These are phyloP conservation scores for Oenanthe melanoleuca DNA, from an alignment of 2,113 vertebrate genomes.

Conservation along the genomic window DNA sequence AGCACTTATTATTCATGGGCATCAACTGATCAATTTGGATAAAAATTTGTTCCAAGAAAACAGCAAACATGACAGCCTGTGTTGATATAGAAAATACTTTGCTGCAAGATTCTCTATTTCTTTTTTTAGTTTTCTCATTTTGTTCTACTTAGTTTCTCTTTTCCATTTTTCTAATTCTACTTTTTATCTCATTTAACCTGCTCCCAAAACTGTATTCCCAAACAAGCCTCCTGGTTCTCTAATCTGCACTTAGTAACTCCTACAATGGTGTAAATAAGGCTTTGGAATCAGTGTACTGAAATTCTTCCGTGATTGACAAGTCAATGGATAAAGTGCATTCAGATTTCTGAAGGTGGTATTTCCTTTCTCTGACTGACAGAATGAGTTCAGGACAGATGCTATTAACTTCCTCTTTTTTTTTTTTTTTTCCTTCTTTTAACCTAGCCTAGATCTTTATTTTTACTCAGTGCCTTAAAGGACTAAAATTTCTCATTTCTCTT, in stretches of 20 bases:
- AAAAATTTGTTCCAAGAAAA: neutral
- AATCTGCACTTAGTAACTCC: neutral
- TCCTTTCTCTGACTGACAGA: constrained; percentile 7
- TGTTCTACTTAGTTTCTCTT: neutral
- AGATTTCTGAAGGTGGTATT: neutral
- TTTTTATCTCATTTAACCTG: neutral
- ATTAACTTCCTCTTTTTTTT: neutral
- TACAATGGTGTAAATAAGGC: neutral
- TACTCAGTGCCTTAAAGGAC: neutral
- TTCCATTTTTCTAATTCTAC: neutral
- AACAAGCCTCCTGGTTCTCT: neutral
- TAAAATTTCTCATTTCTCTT: neutral
- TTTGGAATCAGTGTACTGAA: neutral
- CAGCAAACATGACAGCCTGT: neutral
- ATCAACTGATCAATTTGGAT: neutral
- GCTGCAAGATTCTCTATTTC: neutral
- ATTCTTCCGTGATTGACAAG: neutral
- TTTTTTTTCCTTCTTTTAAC: neutral
- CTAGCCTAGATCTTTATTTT: neutral
- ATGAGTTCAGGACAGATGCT: neutral
- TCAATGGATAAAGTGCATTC: neutral
- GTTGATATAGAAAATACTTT: neutral
- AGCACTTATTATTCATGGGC: neutral
- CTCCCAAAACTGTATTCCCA: neutral
- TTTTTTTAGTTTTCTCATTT: neutral